Conservation (phyloP, 35 echinoderm and acorn worm genomes). For the Patiria miniata region DNA sequence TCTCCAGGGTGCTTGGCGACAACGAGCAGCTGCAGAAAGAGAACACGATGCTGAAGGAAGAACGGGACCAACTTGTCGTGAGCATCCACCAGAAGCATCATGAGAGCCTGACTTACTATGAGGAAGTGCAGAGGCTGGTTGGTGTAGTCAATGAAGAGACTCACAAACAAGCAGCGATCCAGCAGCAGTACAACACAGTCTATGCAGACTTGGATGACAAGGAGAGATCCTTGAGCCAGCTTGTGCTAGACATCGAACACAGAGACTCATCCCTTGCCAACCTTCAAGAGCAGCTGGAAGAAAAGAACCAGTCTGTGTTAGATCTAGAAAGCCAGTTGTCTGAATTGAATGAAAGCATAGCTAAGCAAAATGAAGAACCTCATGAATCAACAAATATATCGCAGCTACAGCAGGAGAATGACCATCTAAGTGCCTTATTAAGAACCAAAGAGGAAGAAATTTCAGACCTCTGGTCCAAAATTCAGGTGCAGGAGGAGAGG, state of each 20-base stretch:
- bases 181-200: constrained; percentile 48
- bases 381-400: constrained; percentile 9
- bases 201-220: constrained; percentile 49
- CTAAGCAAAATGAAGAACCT: constrained; percentile 33
- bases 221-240: constrained; percentile 40
- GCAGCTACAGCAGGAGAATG: background rate
- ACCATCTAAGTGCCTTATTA: constrained; percentile 10
- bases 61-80: constrained; percentile 91
- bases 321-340: constrained; percentile 64
- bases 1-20: constrained; percentile 65
- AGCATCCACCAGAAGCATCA: constrained; percentile 99
- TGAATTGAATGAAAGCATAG: constrained; percentile 54
- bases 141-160: constrained; percentile 68
- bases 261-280: constrained; percentile 18
- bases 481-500: constrained; percentile 6
- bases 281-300: constrained; percentile 59
- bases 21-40: constrained; percentile 90
- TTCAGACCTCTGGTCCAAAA: constrained; percentile 1
- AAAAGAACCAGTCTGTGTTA: constrained; percentile 54
- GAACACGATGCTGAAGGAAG: constrained; percentile 85
- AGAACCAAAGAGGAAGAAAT: constrained; percentile 70
- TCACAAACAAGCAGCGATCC: constrained; percentile 61
- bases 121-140: constrained; percentile 94
- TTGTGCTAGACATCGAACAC: constrained; percentile 55
- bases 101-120: constrained; percentile 94